Base-by-base conservation (phyloP, 2,113 vertebrate genomes). In the Lycocorax pyrrhopterus region DNA sequence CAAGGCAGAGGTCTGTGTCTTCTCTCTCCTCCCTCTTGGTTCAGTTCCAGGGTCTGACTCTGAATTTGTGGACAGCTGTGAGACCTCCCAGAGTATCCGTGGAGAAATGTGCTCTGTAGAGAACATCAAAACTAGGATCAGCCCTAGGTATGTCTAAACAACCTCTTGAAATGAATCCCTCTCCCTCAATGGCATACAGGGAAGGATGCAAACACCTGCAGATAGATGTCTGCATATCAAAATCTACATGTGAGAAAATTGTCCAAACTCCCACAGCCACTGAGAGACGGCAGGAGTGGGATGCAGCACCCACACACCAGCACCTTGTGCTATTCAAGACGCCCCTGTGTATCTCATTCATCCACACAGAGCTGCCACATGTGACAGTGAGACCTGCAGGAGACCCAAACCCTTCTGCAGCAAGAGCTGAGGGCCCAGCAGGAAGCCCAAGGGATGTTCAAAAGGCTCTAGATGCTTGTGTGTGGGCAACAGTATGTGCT, bases 311-410 rank as follows among this genome's bases (percentile, higher is more conserved):
- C 49, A 44, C 0, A 3, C 3, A 12, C 9, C 55, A 35, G 33
- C n/a, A 75, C 11, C 23, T 35, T 15, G 21, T 83, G 25, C 39
- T 20, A 2, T 47, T 29, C 1, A 1, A 41, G 27, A n/a, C 25
- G 32, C 3, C 19, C 62, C 52, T 43, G 8, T 25, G 17, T 29
- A 18, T 27, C 72, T 46, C 58, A 44, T 13, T 60, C 10, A 53
- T 41, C 46, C 59, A 39, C 35, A 25, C 23, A 49, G 55, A 69
- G 33, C 59, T 56, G 43, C 59, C 43, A 37, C 3, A 15, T 0
- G 1, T 0, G 0, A 39, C 41, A 78, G 35, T 0, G 0, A 43
- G 39, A 91, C 73, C 32, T 62, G 13, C 39, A 82, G 52, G 35
- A 75, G 26, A 58, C 32, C 4, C 37, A 66, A 41, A 51, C 2